These are phyloP conservation scores for Acrobasis suavella DNA, from an alignment of 2,888 invertebrate genomes.

Conservation along the genomic window DNA sequence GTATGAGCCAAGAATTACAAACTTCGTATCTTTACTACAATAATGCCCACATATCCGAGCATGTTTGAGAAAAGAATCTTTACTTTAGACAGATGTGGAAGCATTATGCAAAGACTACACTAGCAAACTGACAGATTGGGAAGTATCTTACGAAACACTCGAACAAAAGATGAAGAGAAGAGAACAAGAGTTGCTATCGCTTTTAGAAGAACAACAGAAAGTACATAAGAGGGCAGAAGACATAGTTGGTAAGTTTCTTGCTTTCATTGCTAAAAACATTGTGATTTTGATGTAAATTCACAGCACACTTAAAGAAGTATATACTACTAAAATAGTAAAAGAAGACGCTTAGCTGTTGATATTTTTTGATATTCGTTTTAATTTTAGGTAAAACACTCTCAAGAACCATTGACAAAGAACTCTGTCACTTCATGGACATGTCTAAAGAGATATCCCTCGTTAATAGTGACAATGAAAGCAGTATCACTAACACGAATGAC, in stretches of 20 bases:
- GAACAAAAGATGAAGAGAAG: slow-evolving; percentile 76
- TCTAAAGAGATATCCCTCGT: slow-evolving; percentile 63
- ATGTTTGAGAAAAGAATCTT: too few relatives aligned
- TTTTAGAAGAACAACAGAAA: slow-evolving; percentile 61
- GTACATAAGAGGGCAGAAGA: slow-evolving; percentile 41
- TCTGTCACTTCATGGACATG: slow-evolving; percentile 55
- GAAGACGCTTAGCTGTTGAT: too few relatives aligned
- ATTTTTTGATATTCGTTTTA: slow-evolving; percentile 13
- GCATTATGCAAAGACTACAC: slow-evolving; percentile 48
- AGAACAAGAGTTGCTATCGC: slow-evolving; percentile 79
- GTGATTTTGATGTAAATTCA: too few relatives aligned
- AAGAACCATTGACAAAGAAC: slow-evolving; percentile 45
- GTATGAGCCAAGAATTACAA: too few relatives aligned
- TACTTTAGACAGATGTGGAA: slow-evolving; percentile 53
- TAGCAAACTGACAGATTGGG: slow-evolving; percentile 68
- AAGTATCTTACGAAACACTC: slow-evolving; percentile 78
- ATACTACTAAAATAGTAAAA: too few relatives aligned
- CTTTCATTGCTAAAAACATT: background rate
- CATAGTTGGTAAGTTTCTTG: slow-evolving; percentile 44
- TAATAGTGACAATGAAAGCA: slow-evolving; percentile 61
- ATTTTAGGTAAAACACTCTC: slow-evolving; percentile 45
- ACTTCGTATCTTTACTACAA: too few relatives aligned
- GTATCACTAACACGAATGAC: slow-evolving; percentile 43
- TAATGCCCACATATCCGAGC: too few relatives aligned
- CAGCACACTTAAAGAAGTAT: too few relatives aligned